Percentiles rank a stretch among this genome's conserved stretches.
These are phyloP conservation scores for Drosophila pseudoananassae DNA, from an alignment of 1,140 invertebrate species.

Conservation along the genomic window DNA sequence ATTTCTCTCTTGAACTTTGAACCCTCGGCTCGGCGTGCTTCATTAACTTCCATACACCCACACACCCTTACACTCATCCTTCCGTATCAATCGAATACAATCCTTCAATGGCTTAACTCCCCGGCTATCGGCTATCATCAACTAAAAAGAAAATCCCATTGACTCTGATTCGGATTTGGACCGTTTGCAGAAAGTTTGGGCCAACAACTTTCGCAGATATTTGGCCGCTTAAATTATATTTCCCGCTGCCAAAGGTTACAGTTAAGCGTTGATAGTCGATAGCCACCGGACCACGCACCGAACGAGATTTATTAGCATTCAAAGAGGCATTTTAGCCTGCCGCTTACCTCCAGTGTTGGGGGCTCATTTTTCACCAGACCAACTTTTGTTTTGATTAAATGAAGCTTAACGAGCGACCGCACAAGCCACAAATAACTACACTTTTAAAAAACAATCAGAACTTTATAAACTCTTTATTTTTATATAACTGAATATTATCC, in stretches of 20 bases:
- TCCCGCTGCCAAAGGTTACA: constrained; percentile 53
- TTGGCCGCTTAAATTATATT: constrained; percentile 62
- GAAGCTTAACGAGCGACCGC: constrained; percentile 75
- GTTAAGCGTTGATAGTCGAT: constrained; percentile 58
- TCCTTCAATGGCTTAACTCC: constrained; percentile 59
- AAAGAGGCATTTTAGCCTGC: constrained; percentile 70
- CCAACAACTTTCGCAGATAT: constrained; percentile 40
- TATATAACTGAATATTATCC: no score
- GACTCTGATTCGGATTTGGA: constrained; percentile 25
- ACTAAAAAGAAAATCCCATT: constrained; percentile 41
- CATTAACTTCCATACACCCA: constrained; percentile 55
- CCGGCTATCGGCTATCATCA: constrained; percentile 34
- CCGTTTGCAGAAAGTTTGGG: constrained; percentile 16
- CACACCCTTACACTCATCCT: constrained; percentile 8
- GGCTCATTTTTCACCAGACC: constrained; percentile 68
- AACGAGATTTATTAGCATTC: constrained; percentile 83
- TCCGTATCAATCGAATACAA: constrained; percentile 44
- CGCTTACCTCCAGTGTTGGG: constrained; percentile 55
- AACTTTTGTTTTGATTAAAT: constrained; percentile 84
- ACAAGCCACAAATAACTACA: constrained; percentile 34
- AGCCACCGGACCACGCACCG: constrained; percentile 33
- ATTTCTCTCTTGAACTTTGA: constrained; percentile 40
- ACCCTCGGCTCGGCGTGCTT: constrained; percentile 47
- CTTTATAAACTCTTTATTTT: neutral
- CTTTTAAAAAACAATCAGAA: neutral